phyloP scores from a whole-genome alignment of 2,113 vertebrate species.

The Sinocyclocheilus anophthalmus region DNA sequence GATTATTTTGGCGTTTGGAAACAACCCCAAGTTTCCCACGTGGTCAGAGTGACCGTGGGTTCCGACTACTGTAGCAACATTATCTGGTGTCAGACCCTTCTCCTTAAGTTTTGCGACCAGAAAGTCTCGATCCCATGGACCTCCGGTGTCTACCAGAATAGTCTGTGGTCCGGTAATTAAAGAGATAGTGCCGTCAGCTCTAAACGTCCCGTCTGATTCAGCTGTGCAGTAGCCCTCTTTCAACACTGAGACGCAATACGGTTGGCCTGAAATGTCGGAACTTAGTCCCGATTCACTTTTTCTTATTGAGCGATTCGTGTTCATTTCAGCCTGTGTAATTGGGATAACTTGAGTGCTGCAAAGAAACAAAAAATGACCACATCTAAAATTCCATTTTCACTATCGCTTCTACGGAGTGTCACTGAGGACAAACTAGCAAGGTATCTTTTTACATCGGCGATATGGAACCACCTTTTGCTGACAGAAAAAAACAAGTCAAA shows the following conservation, averaged over 20 bases:
- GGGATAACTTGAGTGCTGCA: too few species aligned
- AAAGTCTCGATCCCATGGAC: slow-evolving; percentile 80
- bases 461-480: too few species aligned
- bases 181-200: slow-evolving; percentile 81
- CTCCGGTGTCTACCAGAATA: slow-evolving; percentile 86
- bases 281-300: slow-evolving; percentile 43
- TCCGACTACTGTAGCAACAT: slow-evolving; percentile 80
- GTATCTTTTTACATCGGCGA: too few species aligned
- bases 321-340: too few species aligned
- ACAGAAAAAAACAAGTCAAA: too few species aligned
- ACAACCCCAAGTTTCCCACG: slow-evolving; percentile 83
- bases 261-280: slow-evolving; percentile 66
- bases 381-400: too few species aligned
- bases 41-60: slow-evolving; percentile 93
- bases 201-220: slow-evolving; percentile 59
- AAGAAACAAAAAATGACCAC: too few species aligned
- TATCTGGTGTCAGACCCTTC: slow-evolving; percentile 66
- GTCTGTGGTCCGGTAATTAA: slow-evolving; percentile 73
- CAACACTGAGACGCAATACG: slow-evolving; percentile 79
- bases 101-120: slow-evolving; percentile 70
- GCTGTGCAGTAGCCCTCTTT: slow-evolving; percentile 78
- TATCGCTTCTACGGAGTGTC: too few species aligned
- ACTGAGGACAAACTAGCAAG: too few species aligned
- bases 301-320: not conserved
- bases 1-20: slow-evolving; percentile 75